A percentile compares a stretch with the other conserved stretches of the same genome.
Conservation (phyloP, 2,113 vertebrate genomes). For the Toxotes chatareus region DNA sequence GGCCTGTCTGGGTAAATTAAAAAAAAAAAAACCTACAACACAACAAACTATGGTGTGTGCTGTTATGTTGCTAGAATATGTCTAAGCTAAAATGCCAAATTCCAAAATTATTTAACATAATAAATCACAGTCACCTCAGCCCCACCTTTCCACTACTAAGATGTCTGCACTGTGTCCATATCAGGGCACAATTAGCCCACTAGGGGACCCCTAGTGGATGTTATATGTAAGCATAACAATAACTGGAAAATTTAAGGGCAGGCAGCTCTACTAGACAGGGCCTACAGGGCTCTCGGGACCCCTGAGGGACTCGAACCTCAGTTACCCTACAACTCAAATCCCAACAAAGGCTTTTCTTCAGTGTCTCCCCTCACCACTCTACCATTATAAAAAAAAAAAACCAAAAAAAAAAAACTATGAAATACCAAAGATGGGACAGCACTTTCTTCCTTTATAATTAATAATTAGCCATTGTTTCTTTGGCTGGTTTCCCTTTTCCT, state of each 20-base stretch:
- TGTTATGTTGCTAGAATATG: not conserved
- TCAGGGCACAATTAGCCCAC: no score
- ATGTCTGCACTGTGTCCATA: no score
- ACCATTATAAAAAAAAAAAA: not conserved
- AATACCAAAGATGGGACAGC: not conserved
- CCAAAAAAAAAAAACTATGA: not conserved
- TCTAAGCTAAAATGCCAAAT: not conserved
- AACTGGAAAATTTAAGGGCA: no score
- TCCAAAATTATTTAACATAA: no score
- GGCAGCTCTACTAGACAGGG: no score
- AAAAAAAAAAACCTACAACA: not conserved
- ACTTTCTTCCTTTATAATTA: not conserved
- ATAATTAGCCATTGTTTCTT: not conserved
- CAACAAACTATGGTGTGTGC: not conserved
- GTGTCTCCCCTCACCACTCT: not conserved
- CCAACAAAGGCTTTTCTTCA: not conserved
- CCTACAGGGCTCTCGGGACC: no score
- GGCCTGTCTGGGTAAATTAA: conserved; percentile 88
- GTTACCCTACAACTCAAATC: not conserved
- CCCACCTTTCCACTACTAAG: no score
- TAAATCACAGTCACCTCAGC: no score
- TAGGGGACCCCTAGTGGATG: no score
- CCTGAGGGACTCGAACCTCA: no score
- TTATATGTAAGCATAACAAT: no score
- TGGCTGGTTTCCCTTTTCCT: conserved; percentile 5